phyloP scores from a whole-genome alignment of 2,113 vertebrate species.

The Coturnix japonica region DNA sequence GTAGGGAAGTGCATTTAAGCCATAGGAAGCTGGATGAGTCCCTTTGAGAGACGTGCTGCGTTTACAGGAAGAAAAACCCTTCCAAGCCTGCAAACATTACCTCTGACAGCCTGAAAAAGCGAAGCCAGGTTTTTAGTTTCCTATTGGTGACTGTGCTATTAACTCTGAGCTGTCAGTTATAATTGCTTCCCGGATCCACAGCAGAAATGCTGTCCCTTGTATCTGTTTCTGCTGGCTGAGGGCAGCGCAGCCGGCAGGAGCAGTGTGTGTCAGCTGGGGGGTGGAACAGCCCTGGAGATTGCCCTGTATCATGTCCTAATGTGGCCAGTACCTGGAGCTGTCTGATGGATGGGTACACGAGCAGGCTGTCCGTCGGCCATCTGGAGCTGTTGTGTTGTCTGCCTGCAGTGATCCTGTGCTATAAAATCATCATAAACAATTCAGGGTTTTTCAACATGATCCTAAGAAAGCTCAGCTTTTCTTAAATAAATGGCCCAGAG shows the following conservation, averaged over 20 bases:
- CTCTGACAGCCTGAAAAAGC: background rate
- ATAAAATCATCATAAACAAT: background rate
- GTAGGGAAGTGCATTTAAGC: background rate
- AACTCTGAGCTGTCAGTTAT: background rate
- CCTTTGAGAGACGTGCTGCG: background rate
- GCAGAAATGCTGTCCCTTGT: background rate
- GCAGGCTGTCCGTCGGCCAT: background rate
- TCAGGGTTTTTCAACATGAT: background rate
- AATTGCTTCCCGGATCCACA: background rate
- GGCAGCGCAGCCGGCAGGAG: no score
- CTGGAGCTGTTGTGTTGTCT: background rate
- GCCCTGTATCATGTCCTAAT: fast-evolving
- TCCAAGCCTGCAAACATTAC: background rate
- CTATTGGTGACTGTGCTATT: background rate
- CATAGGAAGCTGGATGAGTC: background rate
- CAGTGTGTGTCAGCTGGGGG: background rate
- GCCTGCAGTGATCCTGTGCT: background rate
- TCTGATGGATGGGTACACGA: fast-evolving
- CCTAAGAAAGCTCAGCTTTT: background rate
- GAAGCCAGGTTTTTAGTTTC: background rate
- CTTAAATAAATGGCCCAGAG: fast-evolving
- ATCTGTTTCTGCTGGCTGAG: background rate
- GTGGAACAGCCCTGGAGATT: background rate
- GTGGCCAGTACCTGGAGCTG: background rate
- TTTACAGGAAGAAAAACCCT: background rate